phyloP scores from a whole-genome alignment of 2,888 invertebrate genomes.

The Yponomeuta plumbellus region DNA sequence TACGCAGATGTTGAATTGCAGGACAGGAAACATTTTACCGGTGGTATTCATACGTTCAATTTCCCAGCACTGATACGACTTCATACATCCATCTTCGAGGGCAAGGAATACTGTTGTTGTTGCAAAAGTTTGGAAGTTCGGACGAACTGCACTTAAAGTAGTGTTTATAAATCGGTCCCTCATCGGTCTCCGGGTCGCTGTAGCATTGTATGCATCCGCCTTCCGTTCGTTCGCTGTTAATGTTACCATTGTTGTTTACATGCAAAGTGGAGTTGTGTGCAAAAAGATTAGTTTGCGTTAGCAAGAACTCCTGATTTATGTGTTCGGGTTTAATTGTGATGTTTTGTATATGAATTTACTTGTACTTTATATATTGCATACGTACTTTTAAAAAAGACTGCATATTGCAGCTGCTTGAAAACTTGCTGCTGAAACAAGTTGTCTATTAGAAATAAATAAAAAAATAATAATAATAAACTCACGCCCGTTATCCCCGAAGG shows the following conservation, averaged over 20 bases:
- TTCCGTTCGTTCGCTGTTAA: not conserved
- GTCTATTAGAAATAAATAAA: too few relatives aligned
- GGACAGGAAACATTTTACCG: not conserved
- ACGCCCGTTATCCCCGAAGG: too few relatives aligned
- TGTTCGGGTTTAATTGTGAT: not conserved
- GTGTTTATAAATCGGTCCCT: conserved; percentile 1
- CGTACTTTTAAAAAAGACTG: too few relatives aligned
- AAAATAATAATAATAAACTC: too few relatives aligned
- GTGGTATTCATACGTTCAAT: not conserved
- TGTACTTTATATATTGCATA: too few relatives aligned
- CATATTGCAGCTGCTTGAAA: too few relatives aligned
- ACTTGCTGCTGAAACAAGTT: too few relatives aligned
- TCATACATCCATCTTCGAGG: not conserved
- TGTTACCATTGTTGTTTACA: not conserved
- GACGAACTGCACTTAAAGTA: not conserved
- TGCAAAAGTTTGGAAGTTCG: not conserved
- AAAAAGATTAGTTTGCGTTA: not conserved
- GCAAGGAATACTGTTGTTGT: not conserved
- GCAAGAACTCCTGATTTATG: not conserved
- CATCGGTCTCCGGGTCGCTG: not conserved
- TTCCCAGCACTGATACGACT: not conserved
- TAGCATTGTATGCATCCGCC: not conserved
- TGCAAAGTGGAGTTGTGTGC: not conserved
- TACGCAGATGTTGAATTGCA: not conserved
- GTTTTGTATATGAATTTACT: too few relatives aligned